A percentile compares a stretch with the other conserved stretches of the same genome.
Evolutionary conservation across 2,113 vertebrate species (phyloP).

Genomic region (Drymodes brunneopygia): DNA sequence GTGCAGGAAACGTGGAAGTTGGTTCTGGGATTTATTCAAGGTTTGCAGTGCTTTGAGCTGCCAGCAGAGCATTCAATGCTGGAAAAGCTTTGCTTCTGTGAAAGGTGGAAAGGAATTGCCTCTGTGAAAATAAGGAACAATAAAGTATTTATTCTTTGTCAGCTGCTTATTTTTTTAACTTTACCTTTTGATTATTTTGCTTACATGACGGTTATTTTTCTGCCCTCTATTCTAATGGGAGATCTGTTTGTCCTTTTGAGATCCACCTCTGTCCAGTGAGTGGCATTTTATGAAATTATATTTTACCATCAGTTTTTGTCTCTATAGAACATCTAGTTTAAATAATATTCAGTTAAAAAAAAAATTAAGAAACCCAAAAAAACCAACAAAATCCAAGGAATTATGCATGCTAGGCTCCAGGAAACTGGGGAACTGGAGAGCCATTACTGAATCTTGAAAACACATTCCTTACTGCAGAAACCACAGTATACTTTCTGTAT

Average conservation of each 20-base stretch:
- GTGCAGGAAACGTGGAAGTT: background rate
- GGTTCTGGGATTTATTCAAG: background rate
- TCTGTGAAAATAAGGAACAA: background rate
- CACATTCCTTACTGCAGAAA: background rate
- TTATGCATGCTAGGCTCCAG: background rate
- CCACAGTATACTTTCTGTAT: background rate
- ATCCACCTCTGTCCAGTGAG: background rate
- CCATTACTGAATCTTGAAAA: background rate
- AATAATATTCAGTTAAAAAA: background rate
- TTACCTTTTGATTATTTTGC: background rate
- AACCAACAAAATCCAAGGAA: background rate
- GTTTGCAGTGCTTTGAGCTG: background rate
- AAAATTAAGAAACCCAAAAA: too few relatives aligned
- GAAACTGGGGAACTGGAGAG: background rate
- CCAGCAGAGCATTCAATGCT: background rate
- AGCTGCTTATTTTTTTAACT: background rate
- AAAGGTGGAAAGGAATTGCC: background rate
- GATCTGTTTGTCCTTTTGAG: background rate
- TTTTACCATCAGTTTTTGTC: background rate
- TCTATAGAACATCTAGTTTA: background rate
- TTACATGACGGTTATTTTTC: background rate
- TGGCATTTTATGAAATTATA: background rate
- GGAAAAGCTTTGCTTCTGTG: background rate
- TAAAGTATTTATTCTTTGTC: background rate
- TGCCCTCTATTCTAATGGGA: background rate